phyloP scores from a whole-genome alignment of 1,140 invertebrate species.

The Euwallacea fornicatus region DNA sequence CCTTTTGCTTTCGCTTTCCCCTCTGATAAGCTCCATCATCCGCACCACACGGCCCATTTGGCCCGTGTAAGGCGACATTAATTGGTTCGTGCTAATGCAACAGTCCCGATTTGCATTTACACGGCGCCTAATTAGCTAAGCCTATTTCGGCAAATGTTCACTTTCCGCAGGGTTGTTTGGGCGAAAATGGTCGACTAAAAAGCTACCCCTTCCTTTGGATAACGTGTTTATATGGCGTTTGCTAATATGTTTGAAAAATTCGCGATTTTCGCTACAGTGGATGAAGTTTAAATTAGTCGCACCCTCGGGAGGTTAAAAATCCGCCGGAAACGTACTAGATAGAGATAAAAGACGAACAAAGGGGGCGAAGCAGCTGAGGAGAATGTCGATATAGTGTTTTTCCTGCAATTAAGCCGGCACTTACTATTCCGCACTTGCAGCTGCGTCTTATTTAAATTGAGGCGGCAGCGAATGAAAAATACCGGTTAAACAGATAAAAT shows the following conservation, averaged over 20 bases:
- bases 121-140: slow-evolving; percentile 29
- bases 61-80: slow-evolving; percentile 11
- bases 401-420: slow-evolving; percentile 29
- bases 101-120: slow-evolving; percentile 29
- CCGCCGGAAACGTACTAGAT: neutral
- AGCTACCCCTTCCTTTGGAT: neutral
- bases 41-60: slow-evolving; percentile 5
- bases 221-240: neutral
- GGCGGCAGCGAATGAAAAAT: slow-evolving; percentile 29
- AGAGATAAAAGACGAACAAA: slow-evolving; percentile 11
- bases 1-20: neutral
- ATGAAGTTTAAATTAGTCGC: too few species aligned
- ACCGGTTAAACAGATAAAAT: slow-evolving; percentile 35
- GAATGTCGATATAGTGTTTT: slow-evolving; percentile 27
- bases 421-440: slow-evolving; percentile 33
- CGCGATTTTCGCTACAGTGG: too few species aligned
- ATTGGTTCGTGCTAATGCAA: slow-evolving; percentile 27
- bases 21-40: neutral
- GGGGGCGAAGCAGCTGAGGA: neutral
- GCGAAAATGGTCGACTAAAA: slow-evolving; percentile 4
- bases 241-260: neutral
- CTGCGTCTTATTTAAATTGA: slow-evolving; percentile 37
- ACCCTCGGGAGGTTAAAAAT: neutral
- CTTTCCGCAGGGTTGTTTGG: slow-evolving; percentile 12
- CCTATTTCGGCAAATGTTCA: slow-evolving; percentile 29